Evolutionary conservation across 2,113 vertebrate species (phyloP).

Genomic region (Prietella phreatophila): DNA sequence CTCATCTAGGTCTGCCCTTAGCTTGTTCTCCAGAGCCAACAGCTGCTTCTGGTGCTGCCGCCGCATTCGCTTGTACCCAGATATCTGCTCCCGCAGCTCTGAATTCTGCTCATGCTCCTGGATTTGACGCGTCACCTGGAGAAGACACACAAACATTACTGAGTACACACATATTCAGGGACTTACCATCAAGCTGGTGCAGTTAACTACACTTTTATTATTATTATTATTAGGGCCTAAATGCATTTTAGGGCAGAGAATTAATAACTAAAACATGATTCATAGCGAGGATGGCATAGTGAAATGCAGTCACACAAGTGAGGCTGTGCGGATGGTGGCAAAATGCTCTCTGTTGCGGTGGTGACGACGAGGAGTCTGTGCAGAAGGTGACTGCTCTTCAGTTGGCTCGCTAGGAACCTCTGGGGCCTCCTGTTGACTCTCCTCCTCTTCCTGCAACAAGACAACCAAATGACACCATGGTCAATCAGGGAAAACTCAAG

Average conservation of each 20-base stretch:
- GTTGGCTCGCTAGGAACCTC: slow-evolving; percentile 79
- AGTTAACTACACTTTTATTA: background rate
- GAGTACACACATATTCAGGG: background rate
- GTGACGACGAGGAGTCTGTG: slow-evolving; percentile 85
- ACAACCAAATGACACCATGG: slow-evolving; percentile 20
- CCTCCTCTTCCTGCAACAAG: slow-evolving; percentile 83
- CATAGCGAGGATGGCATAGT: background rate
- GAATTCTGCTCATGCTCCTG: slow-evolving; percentile 98
- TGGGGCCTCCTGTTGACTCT: slow-evolving; percentile 81
- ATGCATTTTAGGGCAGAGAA: background rate
- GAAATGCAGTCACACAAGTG: slow-evolving; percentile 79
- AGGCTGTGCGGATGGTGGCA: slow-evolving; percentile 96
- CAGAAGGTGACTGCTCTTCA: slow-evolving; percentile 85
- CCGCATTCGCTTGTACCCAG: slow-evolving; percentile 98
- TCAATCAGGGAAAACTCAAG: background rate
- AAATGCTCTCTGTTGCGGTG: slow-evolving; percentile 97
- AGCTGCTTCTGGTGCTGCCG: slow-evolving; percentile 97
- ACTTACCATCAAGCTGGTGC: background rate
- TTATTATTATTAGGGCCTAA: background rate
- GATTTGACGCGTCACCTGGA: slow-evolving; percentile 95
- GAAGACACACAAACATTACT: slow-evolving; percentile 21
- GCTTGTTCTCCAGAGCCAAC: slow-evolving; percentile 96
- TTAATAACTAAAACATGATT: background rate
- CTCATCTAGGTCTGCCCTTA: slow-evolving; percentile 97
- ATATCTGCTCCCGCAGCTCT: slow-evolving; percentile 95